Percentiles rank a stretch among this genome's conserved stretches.
Evolutionary conservation across 2,113 vertebrate species (phyloP).

Genomic region (Dicrurus megarhynchus): DNA sequence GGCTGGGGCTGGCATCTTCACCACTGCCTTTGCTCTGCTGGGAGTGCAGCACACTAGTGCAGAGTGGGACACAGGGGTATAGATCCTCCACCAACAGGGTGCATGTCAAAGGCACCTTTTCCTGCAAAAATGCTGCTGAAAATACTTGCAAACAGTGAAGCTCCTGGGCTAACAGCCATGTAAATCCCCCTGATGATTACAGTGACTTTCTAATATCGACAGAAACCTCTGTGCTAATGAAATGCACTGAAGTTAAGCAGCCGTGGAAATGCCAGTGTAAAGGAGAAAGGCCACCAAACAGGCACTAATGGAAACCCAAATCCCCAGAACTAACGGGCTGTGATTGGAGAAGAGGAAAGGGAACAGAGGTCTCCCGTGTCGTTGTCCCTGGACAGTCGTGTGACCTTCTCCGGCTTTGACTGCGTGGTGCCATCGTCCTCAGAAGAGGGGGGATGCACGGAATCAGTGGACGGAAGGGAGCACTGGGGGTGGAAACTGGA

Average conservation of each 20-base stretch:
- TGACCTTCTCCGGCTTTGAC: neutral
- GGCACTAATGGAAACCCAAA: conserved; percentile 62
- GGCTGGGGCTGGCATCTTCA: neutral
- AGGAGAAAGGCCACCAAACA: conserved; percentile 59
- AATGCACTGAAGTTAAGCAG: conserved; percentile 59
- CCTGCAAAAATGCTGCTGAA: neutral
- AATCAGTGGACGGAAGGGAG: neutral
- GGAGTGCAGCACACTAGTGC: neutral
- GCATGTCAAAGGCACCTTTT: neutral
- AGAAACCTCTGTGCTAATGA: conserved; percentile 51
- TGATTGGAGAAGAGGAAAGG: neutral
- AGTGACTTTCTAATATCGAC: conserved; percentile 51
- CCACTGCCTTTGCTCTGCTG: neutral
- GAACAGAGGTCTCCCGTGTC: neutral
- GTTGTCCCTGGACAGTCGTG: neutral
- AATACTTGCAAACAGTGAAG: neutral
- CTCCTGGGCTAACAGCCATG: conserved; percentile 29
- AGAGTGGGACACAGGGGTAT: neutral
- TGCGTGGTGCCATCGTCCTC: neutral
- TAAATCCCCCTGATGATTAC: conserved; percentile 49
- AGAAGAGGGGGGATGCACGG: neutral
- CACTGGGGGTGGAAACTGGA: neutral
- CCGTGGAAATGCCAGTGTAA: conserved; percentile 59
- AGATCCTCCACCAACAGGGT: neutral
- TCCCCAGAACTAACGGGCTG: conserved; percentile 53